Conservation (phyloP, 2,888 invertebrate species). For the Scaptomyza caliginosa region DNA sequence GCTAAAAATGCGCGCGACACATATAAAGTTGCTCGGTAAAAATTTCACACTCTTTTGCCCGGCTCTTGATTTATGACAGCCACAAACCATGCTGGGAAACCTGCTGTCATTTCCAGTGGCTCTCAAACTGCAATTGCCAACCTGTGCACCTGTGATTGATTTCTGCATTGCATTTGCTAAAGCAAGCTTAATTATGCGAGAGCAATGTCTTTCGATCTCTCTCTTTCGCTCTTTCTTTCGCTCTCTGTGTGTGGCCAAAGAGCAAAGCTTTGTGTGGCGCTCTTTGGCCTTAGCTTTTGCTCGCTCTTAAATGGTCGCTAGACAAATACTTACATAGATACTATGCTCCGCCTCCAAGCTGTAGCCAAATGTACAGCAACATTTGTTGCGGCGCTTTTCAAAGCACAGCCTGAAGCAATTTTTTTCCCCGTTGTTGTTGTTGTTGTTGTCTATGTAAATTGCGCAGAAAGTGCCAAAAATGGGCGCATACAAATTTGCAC, state of each 20-base stretch:
- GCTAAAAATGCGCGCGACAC: conserved; percentile 69
- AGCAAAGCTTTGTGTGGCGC: neutral
- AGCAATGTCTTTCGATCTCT: neutral
- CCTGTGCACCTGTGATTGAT: conserved; percentile 75
- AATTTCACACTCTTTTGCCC: conserved; percentile 68
- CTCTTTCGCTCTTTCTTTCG: conserved; percentile 4
- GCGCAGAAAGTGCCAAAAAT: conserved; percentile 62
- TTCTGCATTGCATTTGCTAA: conserved; percentile 40
- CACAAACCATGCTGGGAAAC: conserved; percentile 61
- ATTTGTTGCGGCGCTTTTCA: conserved; percentile 1
- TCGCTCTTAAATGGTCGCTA: conserved; percentile 35
- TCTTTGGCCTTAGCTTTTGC: conserved; percentile 16
- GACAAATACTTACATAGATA: conserved; percentile 9
- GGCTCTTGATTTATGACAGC: conserved; percentile 72
- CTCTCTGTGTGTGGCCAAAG: neutral
- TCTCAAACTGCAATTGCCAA: conserved; percentile 42
- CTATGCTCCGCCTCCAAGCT: conserved; percentile 66
- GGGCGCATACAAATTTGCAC: conserved; percentile 40
- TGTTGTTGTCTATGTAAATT: conserved; percentile 37
- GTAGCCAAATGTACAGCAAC: conserved; percentile 23
- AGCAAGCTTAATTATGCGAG: conserved; percentile 41
- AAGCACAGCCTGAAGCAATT: neutral
- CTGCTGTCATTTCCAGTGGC: conserved; percentile 56
- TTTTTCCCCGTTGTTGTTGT: too few species aligned
- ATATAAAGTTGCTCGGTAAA: conserved; percentile 55